phyloP scores from a whole-genome alignment of 2,888 invertebrate species.

The Anthophora plumipes region DNA sequence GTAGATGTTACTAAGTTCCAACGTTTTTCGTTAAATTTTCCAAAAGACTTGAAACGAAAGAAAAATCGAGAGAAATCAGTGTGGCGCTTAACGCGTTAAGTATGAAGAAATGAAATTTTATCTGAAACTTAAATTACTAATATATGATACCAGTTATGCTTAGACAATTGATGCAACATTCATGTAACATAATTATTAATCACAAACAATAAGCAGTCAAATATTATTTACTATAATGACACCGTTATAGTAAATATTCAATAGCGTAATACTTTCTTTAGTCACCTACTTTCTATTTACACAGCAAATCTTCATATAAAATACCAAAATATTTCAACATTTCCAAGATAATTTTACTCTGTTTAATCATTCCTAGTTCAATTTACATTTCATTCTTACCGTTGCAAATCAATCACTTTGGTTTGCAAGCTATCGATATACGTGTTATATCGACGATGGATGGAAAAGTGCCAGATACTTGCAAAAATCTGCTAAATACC shows the following conservation, averaged over 20 bases:
- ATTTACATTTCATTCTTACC: conserved; percentile 45
- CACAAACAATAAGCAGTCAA: conserved; percentile 49
- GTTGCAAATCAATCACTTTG: conserved; percentile 46
- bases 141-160: conserved; percentile 31
- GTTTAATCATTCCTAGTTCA: conserved; percentile 55
- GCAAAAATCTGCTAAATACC: conserved; percentile 10
- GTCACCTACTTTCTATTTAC: conserved; percentile 70
- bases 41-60: too few relatives aligned
- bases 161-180: not conserved
- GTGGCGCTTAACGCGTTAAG: too few relatives aligned
- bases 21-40: too few relatives aligned
- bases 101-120: not conserved
- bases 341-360: conserved; percentile 66
- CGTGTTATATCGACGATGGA: conserved; percentile 39
- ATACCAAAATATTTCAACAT: conserved; percentile 73
- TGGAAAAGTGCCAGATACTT: conserved; percentile 65
- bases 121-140: conserved; percentile 2
- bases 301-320: conserved; percentile 73
- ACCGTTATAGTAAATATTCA: conserved; percentile 59
- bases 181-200: conserved; percentile 34
- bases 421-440: conserved; percentile 44
- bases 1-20: too few relatives aligned
- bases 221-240: conserved; percentile 49
- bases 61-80: too few relatives aligned
- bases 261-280: conserved; percentile 76